These are phyloP conservation scores for Agapostemon virescens DNA, from an alignment of 2,888 invertebrate genomes.

Conservation along the genomic window DNA sequence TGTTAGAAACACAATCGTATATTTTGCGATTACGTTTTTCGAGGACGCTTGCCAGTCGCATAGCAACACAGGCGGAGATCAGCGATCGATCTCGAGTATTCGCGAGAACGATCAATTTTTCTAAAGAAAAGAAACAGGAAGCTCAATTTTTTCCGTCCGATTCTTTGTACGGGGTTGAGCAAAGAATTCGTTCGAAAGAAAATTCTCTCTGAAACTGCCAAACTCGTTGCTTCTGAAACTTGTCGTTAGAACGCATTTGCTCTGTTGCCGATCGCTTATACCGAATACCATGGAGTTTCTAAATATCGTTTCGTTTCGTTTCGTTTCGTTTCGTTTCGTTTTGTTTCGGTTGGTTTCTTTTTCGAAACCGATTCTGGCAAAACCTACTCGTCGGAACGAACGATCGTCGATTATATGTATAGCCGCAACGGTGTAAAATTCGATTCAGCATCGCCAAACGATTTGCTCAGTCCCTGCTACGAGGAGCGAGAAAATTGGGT, in stretches of 20 bases:
- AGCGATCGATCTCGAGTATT: constrained; percentile 41
- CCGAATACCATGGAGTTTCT: background rate
- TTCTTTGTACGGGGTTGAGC: constrained; percentile 47
- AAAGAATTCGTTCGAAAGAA: constrained; percentile 27
- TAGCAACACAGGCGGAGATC: constrained; percentile 39
- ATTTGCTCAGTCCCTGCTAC: constrained; percentile 47
- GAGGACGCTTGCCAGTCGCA: constrained; percentile 58
- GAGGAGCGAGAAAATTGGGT: constrained; percentile 66
- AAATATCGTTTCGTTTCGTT: background rate
- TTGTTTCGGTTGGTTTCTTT: background rate
- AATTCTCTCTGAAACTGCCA: constrained; percentile 28
- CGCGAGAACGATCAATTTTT: constrained; percentile 66
- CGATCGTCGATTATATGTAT: background rate
- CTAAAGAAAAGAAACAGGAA: constrained; percentile 34
- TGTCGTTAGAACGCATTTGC: background rate
- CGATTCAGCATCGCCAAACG: background rate
- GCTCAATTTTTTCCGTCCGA: constrained; percentile 59
- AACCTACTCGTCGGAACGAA: background rate
- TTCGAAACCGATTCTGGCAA: background rate
- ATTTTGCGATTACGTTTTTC: constrained; percentile 72
- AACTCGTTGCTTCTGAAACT: constrained; percentile 25
- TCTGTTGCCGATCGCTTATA: background rate
- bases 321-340: background rate
- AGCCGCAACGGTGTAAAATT: background rate
- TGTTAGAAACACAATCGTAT: constrained; percentile 67